Conservation (phyloP, 37 sponge, comb jelly and placozoan genomes). For the Tethya wilhelma region DNA sequence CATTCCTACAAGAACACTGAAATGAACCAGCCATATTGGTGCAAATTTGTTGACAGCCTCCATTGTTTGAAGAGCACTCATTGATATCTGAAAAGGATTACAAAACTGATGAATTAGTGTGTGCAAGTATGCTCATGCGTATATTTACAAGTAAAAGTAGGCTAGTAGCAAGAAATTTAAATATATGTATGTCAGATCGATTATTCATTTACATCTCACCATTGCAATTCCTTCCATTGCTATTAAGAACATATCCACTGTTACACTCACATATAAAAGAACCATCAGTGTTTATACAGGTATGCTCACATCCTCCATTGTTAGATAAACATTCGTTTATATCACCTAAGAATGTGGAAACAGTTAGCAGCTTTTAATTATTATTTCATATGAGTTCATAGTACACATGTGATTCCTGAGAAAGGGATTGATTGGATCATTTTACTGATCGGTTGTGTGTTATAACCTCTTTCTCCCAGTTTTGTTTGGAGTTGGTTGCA, state of each 20-base stretch:
- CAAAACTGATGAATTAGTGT: not conserved
- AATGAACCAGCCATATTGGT: slow-evolving; percentile 14
- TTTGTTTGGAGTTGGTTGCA: too few relatives aligned
- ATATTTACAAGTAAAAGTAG: not conserved
- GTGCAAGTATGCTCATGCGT: not conserved
- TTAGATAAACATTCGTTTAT: slow-evolving; percentile 2
- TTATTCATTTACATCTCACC: not conserved
- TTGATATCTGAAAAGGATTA: slow-evolving; percentile 51
- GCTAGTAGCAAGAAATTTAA: not conserved
- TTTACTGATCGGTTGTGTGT: too few relatives aligned
- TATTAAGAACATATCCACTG: slow-evolving; percentile 1
- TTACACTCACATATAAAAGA: slow-evolving; percentile 7
- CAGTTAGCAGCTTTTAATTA: not conserved
- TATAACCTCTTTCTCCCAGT: too few relatives aligned
- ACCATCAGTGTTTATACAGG: not conserved
- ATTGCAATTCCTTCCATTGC: not conserved
- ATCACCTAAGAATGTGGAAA: not conserved
- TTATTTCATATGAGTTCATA: too few relatives aligned
- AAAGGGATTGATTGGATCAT: too few relatives aligned
- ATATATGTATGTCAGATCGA: not conserved
- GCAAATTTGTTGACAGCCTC: slow-evolving; percentile 39
- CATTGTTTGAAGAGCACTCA: slow-evolving; percentile 46
- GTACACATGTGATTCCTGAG: too few relatives aligned
- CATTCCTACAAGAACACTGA: slow-evolving; percentile 32
- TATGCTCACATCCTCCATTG: slow-evolving; percentile 15